These are phyloP conservation scores for Delichon dasypus DNA, from an alignment of 2,797 vertebrate genomes.

Conservation along the genomic window DNA sequence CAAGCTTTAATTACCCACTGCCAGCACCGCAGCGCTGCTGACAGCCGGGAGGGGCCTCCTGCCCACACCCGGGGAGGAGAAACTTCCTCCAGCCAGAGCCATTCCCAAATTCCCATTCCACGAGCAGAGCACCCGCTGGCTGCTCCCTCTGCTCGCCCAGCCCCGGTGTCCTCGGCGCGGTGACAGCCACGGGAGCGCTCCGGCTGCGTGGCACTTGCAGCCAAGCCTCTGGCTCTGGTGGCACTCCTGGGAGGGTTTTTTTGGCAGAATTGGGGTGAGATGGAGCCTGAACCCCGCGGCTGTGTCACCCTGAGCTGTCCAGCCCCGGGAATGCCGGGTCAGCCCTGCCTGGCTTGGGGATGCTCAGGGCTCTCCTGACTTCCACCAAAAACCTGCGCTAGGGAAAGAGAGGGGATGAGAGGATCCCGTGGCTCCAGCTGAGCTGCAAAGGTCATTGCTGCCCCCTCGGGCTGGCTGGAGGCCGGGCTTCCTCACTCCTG, in stretches of 20 bases:
- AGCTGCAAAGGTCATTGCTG: neutral
- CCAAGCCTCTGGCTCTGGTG: neutral
- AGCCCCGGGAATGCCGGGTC: neutral
- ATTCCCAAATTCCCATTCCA: fast-evolving
- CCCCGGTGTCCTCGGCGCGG: fast-evolving
- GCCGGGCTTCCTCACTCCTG: neutral
- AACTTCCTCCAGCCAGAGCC: neutral
- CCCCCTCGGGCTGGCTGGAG: neutral
- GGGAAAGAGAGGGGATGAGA: neutral
- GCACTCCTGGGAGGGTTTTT: fast-evolving
- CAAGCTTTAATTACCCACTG: slow-evolving; percentile 64
- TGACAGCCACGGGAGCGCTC: fast-evolving
- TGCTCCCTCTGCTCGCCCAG: neutral
- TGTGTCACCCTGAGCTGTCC: fast-evolving
- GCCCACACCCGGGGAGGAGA: neutral
- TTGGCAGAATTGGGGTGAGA: neutral
- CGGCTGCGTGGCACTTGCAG: fast-evolving
- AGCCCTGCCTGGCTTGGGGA: neutral
- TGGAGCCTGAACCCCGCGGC: neutral
- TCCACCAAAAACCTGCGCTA: neutral
- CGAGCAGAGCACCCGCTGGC: fast-evolving
- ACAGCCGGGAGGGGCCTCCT: neutral
- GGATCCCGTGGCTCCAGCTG: neutral
- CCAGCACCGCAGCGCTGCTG: neutral
- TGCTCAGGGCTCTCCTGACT: neutral